Conservation (phyloP, 2,113 vertebrate genomes). For the Morone chrysops region DNA sequence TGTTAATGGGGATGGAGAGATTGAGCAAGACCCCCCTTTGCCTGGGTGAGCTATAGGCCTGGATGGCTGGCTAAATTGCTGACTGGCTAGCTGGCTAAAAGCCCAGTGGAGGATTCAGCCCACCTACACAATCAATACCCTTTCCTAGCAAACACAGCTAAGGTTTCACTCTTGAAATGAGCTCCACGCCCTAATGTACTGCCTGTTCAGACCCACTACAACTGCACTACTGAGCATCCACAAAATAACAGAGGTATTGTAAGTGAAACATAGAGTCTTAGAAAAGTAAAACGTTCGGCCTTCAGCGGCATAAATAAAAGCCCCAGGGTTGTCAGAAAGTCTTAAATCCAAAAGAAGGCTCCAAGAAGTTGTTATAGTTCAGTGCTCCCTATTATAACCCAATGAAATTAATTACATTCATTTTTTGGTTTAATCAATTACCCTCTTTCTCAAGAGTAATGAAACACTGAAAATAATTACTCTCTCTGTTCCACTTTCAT, state of each 20-base stretch:
- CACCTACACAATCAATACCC: slow-evolving; percentile 67
- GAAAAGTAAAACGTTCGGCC: neutral
- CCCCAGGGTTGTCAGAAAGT: neutral
- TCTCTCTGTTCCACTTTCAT: slow-evolving; percentile 44
- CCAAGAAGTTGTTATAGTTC: slow-evolving; percentile 25
- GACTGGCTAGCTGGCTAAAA: slow-evolving; percentile 55
- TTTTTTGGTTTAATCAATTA: slow-evolving; percentile 64
- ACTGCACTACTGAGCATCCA: neutral
- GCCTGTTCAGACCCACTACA: slow-evolving; percentile 1
- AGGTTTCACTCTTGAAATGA: slow-evolving; percentile 56
- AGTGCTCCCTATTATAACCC: slow-evolving; percentile 35
- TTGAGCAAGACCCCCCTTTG: slow-evolving; percentile 1
- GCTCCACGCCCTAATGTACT: slow-evolving; percentile 8
- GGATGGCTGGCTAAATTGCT: slow-evolving; percentile 55
- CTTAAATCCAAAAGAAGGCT: neutral
- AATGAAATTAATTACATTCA: slow-evolving; percentile 66
- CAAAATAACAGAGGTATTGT: neutral
- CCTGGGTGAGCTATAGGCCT: slow-evolving; percentile 31
- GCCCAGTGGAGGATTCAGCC: slow-evolving; percentile 46
- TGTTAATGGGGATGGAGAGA: slow-evolving; percentile 1
- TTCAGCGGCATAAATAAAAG: slow-evolving; percentile 9
- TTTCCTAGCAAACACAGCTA: slow-evolving; percentile 34
- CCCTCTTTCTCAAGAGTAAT: slow-evolving; percentile 46
- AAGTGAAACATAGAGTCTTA: neutral
- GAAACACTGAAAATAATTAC: slow-evolving; percentile 63